Base-by-base conservation (phyloP, 92 coral and sea anemone genomes). In the Actinostola sp. region DNA sequence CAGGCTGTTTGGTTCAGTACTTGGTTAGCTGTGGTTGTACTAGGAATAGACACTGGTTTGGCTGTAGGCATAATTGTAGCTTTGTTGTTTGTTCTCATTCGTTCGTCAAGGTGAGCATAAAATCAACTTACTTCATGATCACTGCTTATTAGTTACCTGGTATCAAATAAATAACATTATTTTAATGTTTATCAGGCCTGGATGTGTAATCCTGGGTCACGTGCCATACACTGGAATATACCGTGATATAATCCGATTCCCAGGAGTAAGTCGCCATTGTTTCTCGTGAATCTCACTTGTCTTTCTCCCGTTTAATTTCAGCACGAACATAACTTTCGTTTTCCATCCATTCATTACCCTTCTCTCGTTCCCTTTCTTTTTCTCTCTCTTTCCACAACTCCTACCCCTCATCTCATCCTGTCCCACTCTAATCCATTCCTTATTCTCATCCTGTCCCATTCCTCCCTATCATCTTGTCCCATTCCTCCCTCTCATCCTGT, bases 21-120 rank as follows among this genome's bases (percentile, higher is more conserved):
- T 0, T 94, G 98, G 92, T 56, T 85, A 4, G 92, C 88, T 57
- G 98, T 94, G 42, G 93, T 94, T 24, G 31, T 91, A 6, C 97
- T 94, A 5, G 98, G 98, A n/a, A 94, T 94, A 42, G 98, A 91
- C 44, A 74, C 85, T 24, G 98, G 98, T 0, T 86, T 94, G 1
- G 84, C 84, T 44, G 88, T 86, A 17, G 98, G 98, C 7, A 62
- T 94, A 5, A 67, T 84, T 13, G 55, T 85, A 41, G 96, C 98
- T 0, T 79, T 94, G 1, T 46, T 82, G 8, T 76, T 89, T 38
- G 96, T 94, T 4, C 81, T 94, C 15, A 74, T 82, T 57, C 79
- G 92, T 31, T 63, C 98, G 10, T 84, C 98, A 29, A 88, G 93
- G 91, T 86, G 46, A 45, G 76, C 21, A 23, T 54, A n/a, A n/a